Conservation (phyloP, 64 coral and sea anemone genomes). For the Montipora sp. region DNA sequence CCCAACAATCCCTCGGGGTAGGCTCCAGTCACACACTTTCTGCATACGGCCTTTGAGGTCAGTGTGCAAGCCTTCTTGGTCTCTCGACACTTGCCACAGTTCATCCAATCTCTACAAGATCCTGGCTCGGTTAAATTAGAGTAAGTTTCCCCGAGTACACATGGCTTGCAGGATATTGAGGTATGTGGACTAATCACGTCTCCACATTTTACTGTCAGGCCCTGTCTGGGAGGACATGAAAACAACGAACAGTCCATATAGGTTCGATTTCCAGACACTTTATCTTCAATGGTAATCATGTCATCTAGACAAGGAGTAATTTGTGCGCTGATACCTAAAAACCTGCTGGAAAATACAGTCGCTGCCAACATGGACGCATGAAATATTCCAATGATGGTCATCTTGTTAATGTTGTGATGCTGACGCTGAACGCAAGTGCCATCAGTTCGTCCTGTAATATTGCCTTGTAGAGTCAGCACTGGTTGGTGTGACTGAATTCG, state of each 20-base stretch:
- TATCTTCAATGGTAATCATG: not conserved
- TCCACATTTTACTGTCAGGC: constrained; percentile 26
- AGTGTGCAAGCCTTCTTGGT: not conserved
- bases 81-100: constrained; percentile 20
- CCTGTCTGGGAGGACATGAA: constrained; percentile 9
- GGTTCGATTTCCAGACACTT: not conserved
- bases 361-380: no score
- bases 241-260: not conserved
- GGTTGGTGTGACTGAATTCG: no score
- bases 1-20: not conserved
- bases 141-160: constrained; percentile 47
- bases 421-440: no score
- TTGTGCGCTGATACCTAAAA: not conserved
- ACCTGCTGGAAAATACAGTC: no score
- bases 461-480: no score
- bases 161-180: not conserved
- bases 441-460: no score
- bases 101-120: constrained; percentile 23
- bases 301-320: not conserved
- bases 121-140: constrained; percentile 9
- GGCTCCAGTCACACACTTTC: constrained; percentile 6
- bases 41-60: constrained; percentile 11
- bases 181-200: not conserved
- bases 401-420: no score
- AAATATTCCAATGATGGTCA: no score